Evolutionary conservation across 2,113 vertebrate genomes (phyloP).

Genomic region (Uropsilus gracilis): DNA sequence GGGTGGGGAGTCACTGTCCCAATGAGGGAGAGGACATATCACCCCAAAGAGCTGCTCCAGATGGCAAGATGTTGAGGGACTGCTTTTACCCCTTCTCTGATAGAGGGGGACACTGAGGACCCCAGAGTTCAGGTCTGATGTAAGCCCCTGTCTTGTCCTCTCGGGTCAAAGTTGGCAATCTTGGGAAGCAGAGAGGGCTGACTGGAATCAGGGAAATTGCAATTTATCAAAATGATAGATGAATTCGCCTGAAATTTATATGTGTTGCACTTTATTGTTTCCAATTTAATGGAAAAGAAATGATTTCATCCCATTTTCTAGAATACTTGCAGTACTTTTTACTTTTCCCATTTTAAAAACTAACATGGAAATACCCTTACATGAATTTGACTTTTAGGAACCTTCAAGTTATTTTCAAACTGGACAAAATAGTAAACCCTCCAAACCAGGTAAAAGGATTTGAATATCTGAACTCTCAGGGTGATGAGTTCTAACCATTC

Average conservation of each 20-base stretch:
- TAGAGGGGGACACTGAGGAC: not conserved
- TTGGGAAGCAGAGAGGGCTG: not conserved
- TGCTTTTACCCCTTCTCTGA: not conserved
- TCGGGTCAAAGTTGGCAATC: not conserved
- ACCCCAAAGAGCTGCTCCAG: not conserved
- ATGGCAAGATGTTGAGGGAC: not conserved
- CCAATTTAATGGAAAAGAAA: not conserved
- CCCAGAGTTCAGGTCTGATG: not conserved
- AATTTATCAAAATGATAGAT: not conserved
- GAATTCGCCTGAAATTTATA: not conserved
- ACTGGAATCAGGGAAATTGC: not conserved
- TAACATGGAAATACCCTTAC: not conserved
- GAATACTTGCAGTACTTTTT: not conserved
- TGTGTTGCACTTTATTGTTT: conserved; percentile 27
- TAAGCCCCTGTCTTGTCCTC: not conserved
- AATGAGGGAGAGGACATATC: not conserved
- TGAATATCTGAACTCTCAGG: not conserved
- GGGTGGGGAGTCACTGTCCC: not conserved
- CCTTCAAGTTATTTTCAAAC: not conserved
- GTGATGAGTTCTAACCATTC: not conserved
- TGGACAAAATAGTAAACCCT: not conserved
- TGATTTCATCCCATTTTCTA: conserved; percentile 11
- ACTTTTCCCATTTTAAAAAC: not conserved
- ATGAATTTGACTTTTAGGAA: not conserved
- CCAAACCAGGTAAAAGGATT: not conserved